Evolutionary conservation across 1,140 invertebrate species (phyloP).

Genomic region (Papilio helenus): DNA sequence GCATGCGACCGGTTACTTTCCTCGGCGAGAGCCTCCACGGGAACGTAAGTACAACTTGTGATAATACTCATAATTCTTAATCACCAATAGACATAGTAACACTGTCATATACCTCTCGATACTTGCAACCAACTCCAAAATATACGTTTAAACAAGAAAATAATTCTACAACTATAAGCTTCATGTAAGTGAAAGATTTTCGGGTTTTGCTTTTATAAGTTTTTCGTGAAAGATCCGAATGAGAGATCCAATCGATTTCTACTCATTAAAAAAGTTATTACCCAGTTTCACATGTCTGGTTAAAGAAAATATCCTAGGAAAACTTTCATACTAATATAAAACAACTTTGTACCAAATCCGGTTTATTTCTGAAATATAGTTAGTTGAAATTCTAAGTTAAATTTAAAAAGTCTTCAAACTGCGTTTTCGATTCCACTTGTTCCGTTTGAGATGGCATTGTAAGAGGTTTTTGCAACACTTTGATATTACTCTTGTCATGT

Average conservation of each 20-base stretch:
- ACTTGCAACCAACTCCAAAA: too few species aligned
- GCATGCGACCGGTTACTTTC: constrained; percentile 92
- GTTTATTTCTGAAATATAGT: background rate
- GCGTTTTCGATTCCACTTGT: constrained; percentile 1
- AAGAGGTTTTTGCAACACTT: constrained; percentile 14
- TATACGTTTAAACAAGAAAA: too few species aligned
- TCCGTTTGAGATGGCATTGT: constrained; percentile 15
- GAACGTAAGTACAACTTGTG: constrained; percentile 85
- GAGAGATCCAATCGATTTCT: too few species aligned
- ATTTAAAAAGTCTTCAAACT: constrained; percentile 18
- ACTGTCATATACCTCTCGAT: too few species aligned
- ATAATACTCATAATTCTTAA: constrained; percentile 5
- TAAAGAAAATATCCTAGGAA: background rate
- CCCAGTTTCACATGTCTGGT: too few species aligned
- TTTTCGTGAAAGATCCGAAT: too few species aligned
- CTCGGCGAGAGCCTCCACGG: constrained; percentile 95
- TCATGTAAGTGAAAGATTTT: too few species aligned
- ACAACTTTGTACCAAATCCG: background rate
- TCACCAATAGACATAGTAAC: background rate
- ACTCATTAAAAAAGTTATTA: too few species aligned
- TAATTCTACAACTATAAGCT: too few species aligned
- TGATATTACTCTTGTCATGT: constrained; percentile 1
- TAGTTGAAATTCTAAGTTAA: background rate
- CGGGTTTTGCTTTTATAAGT: too few species aligned
- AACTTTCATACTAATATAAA: background rate